Evolutionary conservation across 1,140 invertebrate genomes (phyloP), one percentile per base, ranked within the genome.

Genomic region (Camponotus vicinus): DNA sequence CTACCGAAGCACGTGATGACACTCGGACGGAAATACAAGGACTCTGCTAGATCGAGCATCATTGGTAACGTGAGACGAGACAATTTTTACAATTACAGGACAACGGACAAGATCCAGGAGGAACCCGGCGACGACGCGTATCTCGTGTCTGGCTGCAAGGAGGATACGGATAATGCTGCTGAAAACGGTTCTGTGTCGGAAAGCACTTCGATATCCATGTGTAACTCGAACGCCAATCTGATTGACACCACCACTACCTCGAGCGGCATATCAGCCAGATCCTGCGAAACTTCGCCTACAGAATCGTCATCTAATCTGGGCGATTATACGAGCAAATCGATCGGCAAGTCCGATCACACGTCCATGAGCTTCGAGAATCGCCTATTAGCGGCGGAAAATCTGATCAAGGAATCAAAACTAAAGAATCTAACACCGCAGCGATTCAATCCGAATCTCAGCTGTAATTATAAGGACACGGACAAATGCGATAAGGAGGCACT

Each of bases 361-460:
- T 7, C 57, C 27, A 61, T 79, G 86, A 93, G 93, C 32, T 94
- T 94, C 34, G 92, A 94, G 79, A 92, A 86, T 34, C 70, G 94
- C n/a, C 52, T 95, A 3, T 61, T 94, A 0, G 94, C 94, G 3
- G 94, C 94, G 4, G 94, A 95, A 42, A 95, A 94, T 86, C 49
- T 95, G 11, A 95, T 95, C 27, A 94, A 94, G 32, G 94, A 94
- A n/a, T 95, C 94, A 0, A 94, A 94, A 37, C 21, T 93, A 34
- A 93, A 92, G 42, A 95, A 94, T 21, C 69, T 94, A 0, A 91
- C 90, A 0, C 49, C 84, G 0, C 11, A 61, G 3, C 89, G 80
- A 18, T 92, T 92, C 21, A 90, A 93, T 67, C 87, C 70, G 0
- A 94, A 94, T 67, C 85, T 94, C 5, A 87, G 63, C 63, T 86